A percentile compares a stretch with the other conserved stretches of the same genome.
These are phyloP conservation scores for Notodonta dromedarius DNA, from an alignment of 2,888 invertebrate genomes.

Conservation along the genomic window DNA sequence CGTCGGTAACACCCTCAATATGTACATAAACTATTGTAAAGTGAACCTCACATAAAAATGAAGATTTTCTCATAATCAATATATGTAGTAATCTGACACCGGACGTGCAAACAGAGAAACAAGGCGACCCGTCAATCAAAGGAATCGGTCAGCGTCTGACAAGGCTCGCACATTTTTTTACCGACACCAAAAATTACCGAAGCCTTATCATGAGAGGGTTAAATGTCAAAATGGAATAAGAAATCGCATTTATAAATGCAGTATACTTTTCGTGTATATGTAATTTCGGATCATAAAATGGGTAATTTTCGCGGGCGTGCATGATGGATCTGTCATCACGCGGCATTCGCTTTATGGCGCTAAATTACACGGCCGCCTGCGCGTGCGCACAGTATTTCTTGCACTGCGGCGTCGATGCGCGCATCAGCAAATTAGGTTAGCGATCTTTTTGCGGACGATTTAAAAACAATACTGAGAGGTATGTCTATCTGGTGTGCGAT, in stretches of 20 bases:
- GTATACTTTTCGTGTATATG: constrained; percentile 27
- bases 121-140: constrained; percentile 43
- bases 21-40: constrained; percentile 35
- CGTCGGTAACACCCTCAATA: constrained; percentile 30
- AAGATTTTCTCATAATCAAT: constrained; percentile 21
- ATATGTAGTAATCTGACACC: constrained; percentile 40
- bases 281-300: constrained; percentile 63
- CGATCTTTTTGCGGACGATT: constrained; percentile 21
- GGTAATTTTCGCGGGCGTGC: constrained; percentile 49
- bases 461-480: constrained; percentile 28
- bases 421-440: constrained; percentile 34
- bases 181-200: not conserved
- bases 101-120: constrained; percentile 44
- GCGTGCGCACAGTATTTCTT: constrained; percentile 48
- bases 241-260: not conserved
- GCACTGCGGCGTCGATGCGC: constrained; percentile 38
- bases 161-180: constrained; percentile 11
- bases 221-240: constrained; percentile 25
- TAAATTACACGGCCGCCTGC: constrained; percentile 56
- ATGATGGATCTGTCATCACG: constrained; percentile 66
- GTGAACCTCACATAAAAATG: constrained; percentile 29
- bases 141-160: constrained; percentile 48
- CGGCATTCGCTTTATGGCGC: constrained; percentile 54
- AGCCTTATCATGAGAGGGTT: constrained; percentile 12
- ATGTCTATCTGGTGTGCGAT: constrained; percentile 26